Evolutionary conservation across 2,888 invertebrate genomes (phyloP).

Genomic region (Scrobipalpa atriplicella): DNA sequence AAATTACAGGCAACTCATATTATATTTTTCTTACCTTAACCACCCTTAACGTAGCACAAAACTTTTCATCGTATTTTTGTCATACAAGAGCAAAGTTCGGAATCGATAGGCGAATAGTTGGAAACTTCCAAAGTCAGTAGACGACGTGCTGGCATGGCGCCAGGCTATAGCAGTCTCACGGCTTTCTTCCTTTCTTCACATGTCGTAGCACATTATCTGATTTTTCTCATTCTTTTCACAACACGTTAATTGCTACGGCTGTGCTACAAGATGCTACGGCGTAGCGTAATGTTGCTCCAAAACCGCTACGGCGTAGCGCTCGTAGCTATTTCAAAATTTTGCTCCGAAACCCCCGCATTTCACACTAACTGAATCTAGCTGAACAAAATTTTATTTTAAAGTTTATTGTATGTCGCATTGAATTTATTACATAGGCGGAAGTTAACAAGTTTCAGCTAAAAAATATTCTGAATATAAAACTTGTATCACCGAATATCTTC

Average conservation of each 20-base stretch:
- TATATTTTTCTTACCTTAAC: background rate
- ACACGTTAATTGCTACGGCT: background rate
- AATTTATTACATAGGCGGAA: no score
- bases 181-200: conserved; percentile 39
- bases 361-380: no score
- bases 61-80: conserved; percentile 4
- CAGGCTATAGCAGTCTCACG: conserved; percentile 39
- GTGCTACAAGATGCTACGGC: background rate
- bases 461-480: no score
- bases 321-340: no score
- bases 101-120: conserved; percentile 19
- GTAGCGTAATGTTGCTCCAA: background rate
- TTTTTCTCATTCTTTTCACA: conserved; percentile 32
- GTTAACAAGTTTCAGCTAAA: no score
- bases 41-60: background rate
- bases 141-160: conserved; percentile 38
- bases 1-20: no score
- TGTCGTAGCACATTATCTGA: conserved; percentile 36
- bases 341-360: no score
- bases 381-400: no score
- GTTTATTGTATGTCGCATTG: no score
- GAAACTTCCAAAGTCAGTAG: conserved; percentile 24
- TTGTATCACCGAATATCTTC: no score
- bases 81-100: background rate
- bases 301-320: no score